Percentiles rank a stretch among this genome's conserved stretches.
These are phyloP conservation scores for Nemoura dubitans DNA, from an alignment of 2,888 invertebrate species.

Conservation along the genomic window DNA sequence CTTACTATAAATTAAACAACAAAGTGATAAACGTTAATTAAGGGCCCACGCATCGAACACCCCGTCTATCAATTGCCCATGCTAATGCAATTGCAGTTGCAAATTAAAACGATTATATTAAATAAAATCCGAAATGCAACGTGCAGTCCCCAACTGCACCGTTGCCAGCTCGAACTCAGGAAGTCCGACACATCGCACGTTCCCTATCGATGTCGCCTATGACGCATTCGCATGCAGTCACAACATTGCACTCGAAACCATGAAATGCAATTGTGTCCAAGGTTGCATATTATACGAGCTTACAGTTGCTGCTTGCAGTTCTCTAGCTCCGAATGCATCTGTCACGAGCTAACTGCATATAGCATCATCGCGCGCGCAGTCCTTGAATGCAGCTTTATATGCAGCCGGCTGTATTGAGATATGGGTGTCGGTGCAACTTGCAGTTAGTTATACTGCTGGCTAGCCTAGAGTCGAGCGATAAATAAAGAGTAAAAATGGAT, in stretches of 20 bases:
- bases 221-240: slow-evolving; percentile 13
- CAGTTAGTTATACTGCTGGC: background rate
- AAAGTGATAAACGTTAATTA: too few species aligned
- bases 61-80: background rate
- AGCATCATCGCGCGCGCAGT: background rate
- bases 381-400: slow-evolving; percentile 16
- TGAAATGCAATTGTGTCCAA: slow-evolving; percentile 19
- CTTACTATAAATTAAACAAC: too few species aligned
- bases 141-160: background rate
- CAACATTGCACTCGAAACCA: slow-evolving; percentile 23
- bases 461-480: slow-evolving; percentile 9
- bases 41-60: background rate
- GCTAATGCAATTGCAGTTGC: background rate
- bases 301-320: slow-evolving; percentile 1
- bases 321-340: background rate
- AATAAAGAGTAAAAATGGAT: slow-evolving; percentile 26
- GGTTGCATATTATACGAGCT: slow-evolving; percentile 1
- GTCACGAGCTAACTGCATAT: slow-evolving; percentile 3
- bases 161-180: slow-evolving; percentile 23
- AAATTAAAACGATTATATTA: background rate
- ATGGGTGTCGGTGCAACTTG: background rate
- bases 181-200: background rate
- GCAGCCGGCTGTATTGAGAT: background rate
- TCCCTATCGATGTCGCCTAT: background rate
- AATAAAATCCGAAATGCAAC: background rate